Evolutionary conservation across 2,113 vertebrate species (phyloP), one percentile per base, ranked within the genome.

Genomic region (Tricholaema leucomelas): DNA sequence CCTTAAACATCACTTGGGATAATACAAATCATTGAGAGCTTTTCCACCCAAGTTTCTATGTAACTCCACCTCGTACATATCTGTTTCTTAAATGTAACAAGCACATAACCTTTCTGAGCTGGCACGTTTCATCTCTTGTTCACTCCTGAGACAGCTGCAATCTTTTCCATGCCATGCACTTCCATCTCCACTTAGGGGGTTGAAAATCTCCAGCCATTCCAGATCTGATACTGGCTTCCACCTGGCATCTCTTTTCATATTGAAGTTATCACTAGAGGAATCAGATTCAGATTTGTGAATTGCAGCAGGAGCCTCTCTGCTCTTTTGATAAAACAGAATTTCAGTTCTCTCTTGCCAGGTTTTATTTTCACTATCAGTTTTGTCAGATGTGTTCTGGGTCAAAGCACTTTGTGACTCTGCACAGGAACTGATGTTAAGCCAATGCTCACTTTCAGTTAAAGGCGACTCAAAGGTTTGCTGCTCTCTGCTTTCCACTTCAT

Each of bases 121-220:
- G 81, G 48, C 65, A 64, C 35, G 55, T 28, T 88, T 81, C 21
- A 58, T 50, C 14, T 89, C 74, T 3, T 55, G 13, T 71, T 63
- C 40, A 38, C 58, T 78, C 79, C 76, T 38, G 2, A 86, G 74
- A 70, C 79, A 96, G 8, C 48, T 90, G 85, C 82, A 78, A 20
- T 48, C 25, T 6, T 83, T 73, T 59, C 87, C 92, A 46, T 8
- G 58, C 70, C 38, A 59, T 0, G 54, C 31, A 6, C 48, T 71
- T 40, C 87, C 92, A 8, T 92, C 92, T 56, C 50, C 59, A 78
- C 80, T 82, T 12, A 44, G 9, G 33, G 95, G 94, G 79, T 94
- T 96, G 93, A 97, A 98, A 72, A 97, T 96, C 67, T 55, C 83
- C 94, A 97, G 13, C 97, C 97, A 97, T 54, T 97, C 96, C 2